Percentiles rank a stretch among this genome's conserved stretches.
phyloP scores from a whole-genome alignment of 2,888 invertebrate species.

The Drosophila atripex region DNA sequence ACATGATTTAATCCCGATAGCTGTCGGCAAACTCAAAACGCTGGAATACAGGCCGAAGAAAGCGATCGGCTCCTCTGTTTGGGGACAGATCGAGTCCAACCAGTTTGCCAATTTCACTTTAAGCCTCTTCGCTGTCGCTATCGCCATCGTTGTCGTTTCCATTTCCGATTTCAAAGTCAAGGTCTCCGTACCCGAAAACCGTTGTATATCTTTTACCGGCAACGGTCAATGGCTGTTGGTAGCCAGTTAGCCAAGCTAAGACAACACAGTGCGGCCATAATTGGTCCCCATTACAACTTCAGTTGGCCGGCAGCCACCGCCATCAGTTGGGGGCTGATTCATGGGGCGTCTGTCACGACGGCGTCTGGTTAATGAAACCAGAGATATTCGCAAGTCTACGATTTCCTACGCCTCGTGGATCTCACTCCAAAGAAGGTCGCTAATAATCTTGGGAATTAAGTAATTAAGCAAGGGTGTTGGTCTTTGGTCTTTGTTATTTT shows the following conservation, averaged over 20 bases:
- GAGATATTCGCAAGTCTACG: slow-evolving; percentile 11
- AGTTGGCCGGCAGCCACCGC: slow-evolving; percentile 19
- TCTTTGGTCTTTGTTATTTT: slow-evolving; percentile 10
- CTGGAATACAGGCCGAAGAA: slow-evolving; percentile 46
- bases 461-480: slow-evolving; percentile 4
- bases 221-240: slow-evolving; percentile 45
- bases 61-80: slow-evolving; percentile 38
- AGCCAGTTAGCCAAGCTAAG: slow-evolving; percentile 36
- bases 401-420: slow-evolving; percentile 3
- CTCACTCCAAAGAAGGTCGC: slow-evolving; percentile 16
- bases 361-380: slow-evolving; percentile 28
- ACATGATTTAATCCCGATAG: slow-evolving; percentile 25
- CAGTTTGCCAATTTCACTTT: slow-evolving; percentile 50
- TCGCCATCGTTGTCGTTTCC: slow-evolving; percentile 22
- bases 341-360: slow-evolving; percentile 37
- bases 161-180: slow-evolving; percentile 73
- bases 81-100: slow-evolving; percentile 43
- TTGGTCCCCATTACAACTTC: slow-evolving; percentile 64
- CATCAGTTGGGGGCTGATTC: slow-evolving; percentile 35
- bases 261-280: slow-evolving; percentile 63
- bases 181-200: slow-evolving; percentile 54
- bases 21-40: slow-evolving; percentile 40
- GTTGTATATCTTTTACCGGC: background rate
- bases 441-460: slow-evolving; percentile 5
- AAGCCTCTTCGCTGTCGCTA: slow-evolving; percentile 21